Evolutionary conservation across 2,888 invertebrate species (phyloP).

Genomic region (Hirtodrosophila alboralis): DNA sequence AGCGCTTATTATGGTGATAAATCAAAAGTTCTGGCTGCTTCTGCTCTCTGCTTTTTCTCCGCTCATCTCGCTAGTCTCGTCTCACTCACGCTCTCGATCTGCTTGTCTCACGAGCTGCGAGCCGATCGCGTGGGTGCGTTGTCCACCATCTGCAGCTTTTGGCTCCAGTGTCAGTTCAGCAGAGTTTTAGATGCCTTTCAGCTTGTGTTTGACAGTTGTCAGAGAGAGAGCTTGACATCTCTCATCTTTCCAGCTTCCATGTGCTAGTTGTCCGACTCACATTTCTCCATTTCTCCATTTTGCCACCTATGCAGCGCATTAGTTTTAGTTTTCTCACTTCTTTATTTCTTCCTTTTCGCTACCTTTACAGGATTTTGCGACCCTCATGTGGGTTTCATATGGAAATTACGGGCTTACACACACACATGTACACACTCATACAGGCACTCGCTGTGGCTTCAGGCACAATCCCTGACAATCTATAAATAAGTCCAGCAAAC

Average conservation of each 20-base stretch:
- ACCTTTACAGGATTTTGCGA: conserved; percentile 23
- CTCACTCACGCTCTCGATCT: not conserved
- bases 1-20: conserved; percentile 80
- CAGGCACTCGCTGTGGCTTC: no score
- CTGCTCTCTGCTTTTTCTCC: not conserved
- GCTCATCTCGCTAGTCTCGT: not conserved
- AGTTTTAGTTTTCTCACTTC: conserved; percentile 31
- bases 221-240: no score
- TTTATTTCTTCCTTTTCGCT: conserved; percentile 7
- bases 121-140: no score
- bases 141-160: conserved; percentile 22
- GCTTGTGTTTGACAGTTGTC: conserved; percentile 41
- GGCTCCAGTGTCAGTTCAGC: conserved; percentile 21
- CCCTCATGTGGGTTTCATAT: conserved; percentile 39
- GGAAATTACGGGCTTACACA: conserved; percentile 37
- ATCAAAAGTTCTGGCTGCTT: conserved; percentile 61
- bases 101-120: no score
- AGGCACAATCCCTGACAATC: conserved; percentile 56
- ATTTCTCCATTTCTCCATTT: conserved; percentile 12
- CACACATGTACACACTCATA: no score
- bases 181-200: conserved; percentile 4
- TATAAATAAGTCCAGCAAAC: conserved; percentile 68
- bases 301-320: conserved; percentile 28
- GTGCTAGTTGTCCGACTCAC: no score
- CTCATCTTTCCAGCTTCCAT: conserved; percentile 37